Conservation (phyloP, 2,888 invertebrate genomes). For the Leptopilina drosophilae region DNA sequence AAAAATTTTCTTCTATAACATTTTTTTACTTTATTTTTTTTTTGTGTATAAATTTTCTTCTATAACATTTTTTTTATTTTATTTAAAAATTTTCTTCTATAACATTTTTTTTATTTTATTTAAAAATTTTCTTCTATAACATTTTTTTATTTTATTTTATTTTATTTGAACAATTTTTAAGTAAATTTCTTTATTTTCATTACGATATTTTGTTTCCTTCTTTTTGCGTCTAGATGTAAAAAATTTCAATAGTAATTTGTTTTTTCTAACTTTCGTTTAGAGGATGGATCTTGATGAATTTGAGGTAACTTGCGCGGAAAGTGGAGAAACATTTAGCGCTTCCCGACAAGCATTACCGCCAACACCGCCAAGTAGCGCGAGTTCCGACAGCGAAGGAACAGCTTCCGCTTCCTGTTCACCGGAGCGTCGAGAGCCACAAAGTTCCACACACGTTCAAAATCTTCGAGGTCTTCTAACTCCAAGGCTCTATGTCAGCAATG, state of each 20-base stretch:
- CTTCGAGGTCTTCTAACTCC: conserved; percentile 71
- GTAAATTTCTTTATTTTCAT: too few species aligned
- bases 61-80: too few species aligned
- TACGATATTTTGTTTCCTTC: too few species aligned
- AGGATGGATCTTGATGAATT: conserved; percentile 68
- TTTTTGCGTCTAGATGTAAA: too few species aligned
- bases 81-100: too few species aligned
- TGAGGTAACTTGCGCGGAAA: conserved; percentile 58
- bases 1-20: too few species aligned
- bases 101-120: not conserved
- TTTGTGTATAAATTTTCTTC: too few species aligned
- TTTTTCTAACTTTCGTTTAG: conserved; percentile 53
- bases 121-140: not conserved
- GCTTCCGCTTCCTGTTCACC: conserved; percentile 80
- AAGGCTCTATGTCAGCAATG: conserved; percentile 69
- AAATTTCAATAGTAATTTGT: too few species aligned
- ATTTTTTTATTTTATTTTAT: too few species aligned
- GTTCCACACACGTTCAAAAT: conserved; percentile 70
- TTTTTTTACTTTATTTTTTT: too few species aligned
- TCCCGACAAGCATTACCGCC: conserved; percentile 84
- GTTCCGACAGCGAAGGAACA: conserved; percentile 89
- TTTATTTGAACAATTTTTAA: too few species aligned
- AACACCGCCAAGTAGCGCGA: conserved; percentile 91
- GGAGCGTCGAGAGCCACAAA: conserved; percentile 72
- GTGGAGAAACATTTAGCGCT: conserved; percentile 58